These are phyloP conservation scores for Australoheros facetus DNA, from an alignment of 2,797 vertebrate genomes.

Conservation along the genomic window DNA sequence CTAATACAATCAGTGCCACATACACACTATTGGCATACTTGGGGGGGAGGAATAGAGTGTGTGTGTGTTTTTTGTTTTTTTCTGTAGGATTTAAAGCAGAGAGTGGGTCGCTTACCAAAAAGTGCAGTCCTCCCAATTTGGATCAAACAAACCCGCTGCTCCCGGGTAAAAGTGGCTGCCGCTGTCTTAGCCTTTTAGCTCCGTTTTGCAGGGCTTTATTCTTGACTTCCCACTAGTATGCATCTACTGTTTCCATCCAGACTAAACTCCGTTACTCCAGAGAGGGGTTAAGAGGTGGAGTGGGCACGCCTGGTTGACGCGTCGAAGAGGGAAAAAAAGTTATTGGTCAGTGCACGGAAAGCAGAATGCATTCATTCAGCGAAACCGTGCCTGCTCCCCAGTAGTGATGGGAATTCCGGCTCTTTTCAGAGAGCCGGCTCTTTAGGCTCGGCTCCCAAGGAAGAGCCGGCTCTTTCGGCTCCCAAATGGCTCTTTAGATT, in stretches of 20 bases:
- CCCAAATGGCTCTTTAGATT: too few relatives aligned
- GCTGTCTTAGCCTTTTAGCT: constrained; percentile 10
- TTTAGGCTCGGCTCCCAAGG: too few relatives aligned
- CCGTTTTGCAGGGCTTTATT: neutral
- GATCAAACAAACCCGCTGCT: neutral
- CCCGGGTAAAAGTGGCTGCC: neutral
- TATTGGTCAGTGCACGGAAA: constrained; percentile 54
- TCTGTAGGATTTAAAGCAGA: neutral
- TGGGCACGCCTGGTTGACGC: constrained; percentile 68
- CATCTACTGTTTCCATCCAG: constrained; percentile 36
- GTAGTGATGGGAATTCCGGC: too few relatives aligned
- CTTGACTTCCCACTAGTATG: neutral
- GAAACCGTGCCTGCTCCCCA: constrained; percentile 36
- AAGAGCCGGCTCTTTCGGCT: too few relatives aligned
- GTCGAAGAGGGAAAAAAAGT: constrained; percentile 50
- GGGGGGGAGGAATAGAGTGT: neutral
- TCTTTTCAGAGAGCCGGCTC: too few relatives aligned
- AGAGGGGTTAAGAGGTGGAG: constrained; percentile 25
- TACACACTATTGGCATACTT: constrained; percentile 12
- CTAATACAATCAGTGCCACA: constrained; percentile 12
- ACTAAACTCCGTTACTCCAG: constrained; percentile 4
- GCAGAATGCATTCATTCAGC: constrained; percentile 69
- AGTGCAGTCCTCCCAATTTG: neutral
- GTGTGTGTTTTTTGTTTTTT: neutral
- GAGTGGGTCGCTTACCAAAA: constrained; percentile 38